Conservation (phyloP, 2,797 vertebrate genomes). For the Buphagus erythrorhynchus region DNA sequence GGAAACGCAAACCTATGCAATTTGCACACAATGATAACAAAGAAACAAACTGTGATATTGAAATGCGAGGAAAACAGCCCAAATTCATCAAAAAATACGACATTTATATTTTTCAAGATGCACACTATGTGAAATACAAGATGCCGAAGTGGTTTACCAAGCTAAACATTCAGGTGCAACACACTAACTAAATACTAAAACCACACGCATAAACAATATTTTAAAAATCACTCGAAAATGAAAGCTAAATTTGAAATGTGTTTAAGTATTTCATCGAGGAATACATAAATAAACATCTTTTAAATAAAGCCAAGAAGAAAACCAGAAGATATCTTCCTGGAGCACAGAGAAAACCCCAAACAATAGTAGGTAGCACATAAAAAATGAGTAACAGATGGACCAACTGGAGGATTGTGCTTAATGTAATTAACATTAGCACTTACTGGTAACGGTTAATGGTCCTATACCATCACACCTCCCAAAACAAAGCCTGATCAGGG, state of each 20-base stretch:
- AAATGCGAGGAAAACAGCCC: background rate
- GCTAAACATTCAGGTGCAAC: background rate
- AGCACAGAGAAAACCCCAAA: background rate
- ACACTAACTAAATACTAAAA: background rate
- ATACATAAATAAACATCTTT: background rate
- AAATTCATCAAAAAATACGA: background rate
- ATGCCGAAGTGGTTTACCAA: background rate
- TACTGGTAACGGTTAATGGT: slow-evolving; percentile 25
- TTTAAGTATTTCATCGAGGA: background rate
- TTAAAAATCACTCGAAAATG: background rate
- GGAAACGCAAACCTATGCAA: rapidly evolving
- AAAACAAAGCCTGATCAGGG: slow-evolving; percentile 37
- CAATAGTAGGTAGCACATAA: background rate
- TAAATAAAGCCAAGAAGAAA: background rate
- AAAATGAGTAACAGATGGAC: slow-evolving; percentile 30
- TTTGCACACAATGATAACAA: background rate
- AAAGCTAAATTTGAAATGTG: background rate
- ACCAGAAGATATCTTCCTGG: background rate
- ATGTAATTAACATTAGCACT: slow-evolving; percentile 52
- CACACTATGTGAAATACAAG: background rate
- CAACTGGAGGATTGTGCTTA: slow-evolving; percentile 45
- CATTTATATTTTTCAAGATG: background rate
- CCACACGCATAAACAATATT: background rate
- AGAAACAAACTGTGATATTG: background rate
- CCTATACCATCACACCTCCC: slow-evolving; percentile 17